Evolutionary conservation across 92 coral and sea anemone species (phyloP), one percentile per base, ranked within the genome.

Genomic region (Epizoanthus illoricatus): DNA sequence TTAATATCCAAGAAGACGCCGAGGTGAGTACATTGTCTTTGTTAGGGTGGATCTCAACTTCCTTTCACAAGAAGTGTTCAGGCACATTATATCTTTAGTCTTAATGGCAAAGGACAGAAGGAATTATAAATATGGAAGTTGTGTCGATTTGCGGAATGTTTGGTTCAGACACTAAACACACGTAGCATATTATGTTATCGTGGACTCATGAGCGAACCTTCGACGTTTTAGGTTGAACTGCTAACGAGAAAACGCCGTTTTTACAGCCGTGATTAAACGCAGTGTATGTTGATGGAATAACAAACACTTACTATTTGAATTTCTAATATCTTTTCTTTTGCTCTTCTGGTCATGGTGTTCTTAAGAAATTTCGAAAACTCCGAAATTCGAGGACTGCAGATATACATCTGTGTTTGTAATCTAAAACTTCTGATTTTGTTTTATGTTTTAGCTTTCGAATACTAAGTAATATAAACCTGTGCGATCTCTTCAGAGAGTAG

Each of bases 311-410:
- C 73, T 87, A 90, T 93, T 91, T 91, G 92, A 90, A 90, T 86
- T 92, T 88, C 90, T 90, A 90, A 87, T 93, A 86, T 91, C 87
- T 82, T 90, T 92, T 91, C 92, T 86, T 88, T 81, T 86, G 85
- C 66, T 75, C 40, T 59, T 75, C 56, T 12, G 16, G 62, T 54
- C 45, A 69, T 21, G 57, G 40, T 78, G 82, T 78, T 76, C 61
- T 71, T 42, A 43, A 69, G 71, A 40, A 40, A 76, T 61, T 20
- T 40, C 43, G 47, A 39, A 11, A 63, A 49, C 60, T 62, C 24
- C 23, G 54, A 33, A 43, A 63, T 54, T 19, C 47, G 21, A 47
- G 17, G 36, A 63, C 47, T 78, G 28, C 23, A 43, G 40, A 78
- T 78, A 18, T 78, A 78, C 64, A 62, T 28, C 47, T 43, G 17